phyloP scores from a whole-genome alignment of 2,113 vertebrate species.

The Motacilla alba region DNA sequence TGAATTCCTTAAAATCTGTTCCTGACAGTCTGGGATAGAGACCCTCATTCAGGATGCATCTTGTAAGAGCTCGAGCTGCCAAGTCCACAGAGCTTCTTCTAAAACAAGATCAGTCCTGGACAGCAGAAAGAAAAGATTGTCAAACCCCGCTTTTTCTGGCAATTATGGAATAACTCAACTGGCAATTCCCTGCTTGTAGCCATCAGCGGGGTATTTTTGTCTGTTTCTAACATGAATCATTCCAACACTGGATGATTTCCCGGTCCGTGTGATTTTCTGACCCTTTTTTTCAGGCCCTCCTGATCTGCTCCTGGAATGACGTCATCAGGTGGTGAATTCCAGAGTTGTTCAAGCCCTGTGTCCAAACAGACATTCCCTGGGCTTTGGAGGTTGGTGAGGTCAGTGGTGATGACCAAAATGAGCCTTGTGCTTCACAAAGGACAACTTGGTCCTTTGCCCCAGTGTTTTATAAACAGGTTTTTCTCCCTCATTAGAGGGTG shows the following conservation, averaged over 20 bases:
- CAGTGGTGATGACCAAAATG: not conserved
- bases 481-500: not conserved
- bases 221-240: not conserved
- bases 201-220: not conserved
- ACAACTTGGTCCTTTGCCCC: not conserved
- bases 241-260: not conserved
- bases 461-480: not conserved
- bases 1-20: not conserved
- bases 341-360: not conserved
- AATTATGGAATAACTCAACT: not conserved
- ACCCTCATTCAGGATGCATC: not conserved
- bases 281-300: not conserved
- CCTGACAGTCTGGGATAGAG: not conserved
- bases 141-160: not conserved
- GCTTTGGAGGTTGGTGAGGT: not conserved
- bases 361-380: not conserved
- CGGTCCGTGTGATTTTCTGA: not conserved
- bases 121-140: not conserved
- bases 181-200: not conserved
- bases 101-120: not conserved
- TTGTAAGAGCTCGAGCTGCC: not conserved
- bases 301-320: not conserved
- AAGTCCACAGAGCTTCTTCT: not conserved
- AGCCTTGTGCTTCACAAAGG: not conserved
- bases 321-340: not conserved